Conservation (phyloP, 2,797 vertebrate species). For the Agapornis canus region DNA sequence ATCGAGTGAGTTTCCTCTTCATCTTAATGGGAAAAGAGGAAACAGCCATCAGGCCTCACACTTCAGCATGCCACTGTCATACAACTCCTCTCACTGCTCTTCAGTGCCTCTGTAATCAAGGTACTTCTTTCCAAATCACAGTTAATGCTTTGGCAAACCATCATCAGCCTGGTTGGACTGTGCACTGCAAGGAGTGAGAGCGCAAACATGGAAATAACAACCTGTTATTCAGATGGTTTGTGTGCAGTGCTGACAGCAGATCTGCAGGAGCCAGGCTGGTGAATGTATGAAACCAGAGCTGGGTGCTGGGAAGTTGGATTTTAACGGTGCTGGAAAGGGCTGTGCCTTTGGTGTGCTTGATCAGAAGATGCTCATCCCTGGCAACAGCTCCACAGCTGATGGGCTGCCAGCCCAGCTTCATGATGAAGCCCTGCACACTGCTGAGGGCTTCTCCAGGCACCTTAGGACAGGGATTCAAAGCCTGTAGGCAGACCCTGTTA, state of each 20-base stretch:
- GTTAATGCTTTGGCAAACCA: neutral
- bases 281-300: neutral
- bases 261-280: neutral
- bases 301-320: neutral
- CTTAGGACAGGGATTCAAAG: neutral
- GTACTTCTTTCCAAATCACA: slow-evolving; percentile 27
- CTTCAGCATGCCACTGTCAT: neutral
- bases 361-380: neutral
- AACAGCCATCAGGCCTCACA: slow-evolving; percentile 4
- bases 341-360: neutral
- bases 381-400: neutral
- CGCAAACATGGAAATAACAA: neutral
- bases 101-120: slow-evolving; percentile 61
- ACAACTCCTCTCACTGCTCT: neutral
- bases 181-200: neutral
- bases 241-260: neutral
- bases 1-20: slow-evolving; percentile 43
- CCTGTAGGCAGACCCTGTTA: neutral
- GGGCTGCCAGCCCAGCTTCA: neutral
- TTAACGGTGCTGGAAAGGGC: neutral
- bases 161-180: neutral
- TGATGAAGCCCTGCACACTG: neutral
- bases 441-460: neutral
- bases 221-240: neutral
- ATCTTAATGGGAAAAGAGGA: slow-evolving; percentile 34